phyloP scores from a whole-genome alignment of 2,113 vertebrate species.

The Muntiacus muntjak region DNA sequence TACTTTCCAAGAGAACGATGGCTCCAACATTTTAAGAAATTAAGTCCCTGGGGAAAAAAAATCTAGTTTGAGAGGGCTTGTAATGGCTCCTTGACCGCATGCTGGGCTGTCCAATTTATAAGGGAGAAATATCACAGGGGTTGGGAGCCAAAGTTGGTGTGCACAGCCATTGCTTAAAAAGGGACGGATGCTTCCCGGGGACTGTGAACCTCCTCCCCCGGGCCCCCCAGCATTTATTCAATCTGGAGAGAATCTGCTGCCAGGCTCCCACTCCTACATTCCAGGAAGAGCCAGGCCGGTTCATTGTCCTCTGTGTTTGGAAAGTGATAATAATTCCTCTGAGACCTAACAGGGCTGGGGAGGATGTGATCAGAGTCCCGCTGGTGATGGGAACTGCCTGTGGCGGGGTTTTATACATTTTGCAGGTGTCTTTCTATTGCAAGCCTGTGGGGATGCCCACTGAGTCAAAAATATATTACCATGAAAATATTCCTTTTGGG shows the following conservation, averaged over 20 bases:
- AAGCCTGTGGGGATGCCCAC: background rate
- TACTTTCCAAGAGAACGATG: conserved; percentile 53
- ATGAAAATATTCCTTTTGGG: background rate
- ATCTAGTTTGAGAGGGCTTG: conserved; percentile 29
- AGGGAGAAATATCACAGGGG: conserved; percentile 51
- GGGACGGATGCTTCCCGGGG: conserved; percentile 23
- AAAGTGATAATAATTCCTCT: background rate
- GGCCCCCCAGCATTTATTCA: background rate
- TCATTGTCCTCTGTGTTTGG: background rate
- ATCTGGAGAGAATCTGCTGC: conserved; percentile 30
- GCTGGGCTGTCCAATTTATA: conserved; percentile 49
- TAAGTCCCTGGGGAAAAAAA: conserved; percentile 45
- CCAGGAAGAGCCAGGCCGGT: background rate
- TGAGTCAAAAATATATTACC: background rate
- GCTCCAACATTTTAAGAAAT: conserved; percentile 58
- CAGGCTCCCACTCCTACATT: background rate
- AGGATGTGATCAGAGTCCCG: background rate
- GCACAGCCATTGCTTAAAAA: conserved; percentile 14
- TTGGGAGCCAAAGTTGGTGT: conserved; percentile 9
- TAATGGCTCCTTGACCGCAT: conserved; percentile 54
- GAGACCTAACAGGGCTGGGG: background rate
- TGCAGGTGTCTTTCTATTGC: background rate
- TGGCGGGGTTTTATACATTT: background rate
- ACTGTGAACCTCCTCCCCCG: background rate
- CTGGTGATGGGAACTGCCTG: background rate